Evolutionary conservation across 2,113 vertebrate species (phyloP).

Genomic region (Malurus cyaneus): DNA sequence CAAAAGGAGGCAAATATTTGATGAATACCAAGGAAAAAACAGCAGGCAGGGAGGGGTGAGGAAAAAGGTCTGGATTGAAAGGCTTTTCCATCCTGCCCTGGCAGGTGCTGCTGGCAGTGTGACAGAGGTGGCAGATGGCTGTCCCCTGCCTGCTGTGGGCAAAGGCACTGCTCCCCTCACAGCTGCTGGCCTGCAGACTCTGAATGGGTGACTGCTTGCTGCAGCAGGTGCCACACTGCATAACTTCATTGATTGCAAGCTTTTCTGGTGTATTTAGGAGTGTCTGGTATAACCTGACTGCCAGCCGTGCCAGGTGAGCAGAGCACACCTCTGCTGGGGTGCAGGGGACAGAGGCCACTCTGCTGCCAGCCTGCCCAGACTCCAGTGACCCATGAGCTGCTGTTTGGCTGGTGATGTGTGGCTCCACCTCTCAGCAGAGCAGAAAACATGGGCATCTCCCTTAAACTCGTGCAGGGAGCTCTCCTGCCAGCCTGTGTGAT

Average conservation of each 20-base stretch:
- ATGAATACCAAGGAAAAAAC: background rate
- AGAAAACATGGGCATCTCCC: background rate
- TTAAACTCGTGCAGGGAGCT: background rate
- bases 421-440: background rate
- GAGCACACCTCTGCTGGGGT: background rate
- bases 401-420: background rate
- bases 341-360: background rate
- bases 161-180: background rate
- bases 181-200: background rate
- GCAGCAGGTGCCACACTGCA: background rate
- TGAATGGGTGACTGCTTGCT: background rate
- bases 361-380: background rate
- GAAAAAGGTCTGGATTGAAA: background rate
- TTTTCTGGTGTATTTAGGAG: background rate
- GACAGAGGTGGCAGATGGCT: background rate
- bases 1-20: background rate
- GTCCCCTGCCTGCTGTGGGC: background rate
- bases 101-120: background rate
- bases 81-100: background rate
- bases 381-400: background rate
- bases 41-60: background rate
- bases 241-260: background rate
- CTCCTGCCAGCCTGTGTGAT: background rate
- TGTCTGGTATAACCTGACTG: background rate
- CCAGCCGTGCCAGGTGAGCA: background rate